Base-by-base conservation (phyloP, 2,888 invertebrate species). In the Sericinus montela region DNA sequence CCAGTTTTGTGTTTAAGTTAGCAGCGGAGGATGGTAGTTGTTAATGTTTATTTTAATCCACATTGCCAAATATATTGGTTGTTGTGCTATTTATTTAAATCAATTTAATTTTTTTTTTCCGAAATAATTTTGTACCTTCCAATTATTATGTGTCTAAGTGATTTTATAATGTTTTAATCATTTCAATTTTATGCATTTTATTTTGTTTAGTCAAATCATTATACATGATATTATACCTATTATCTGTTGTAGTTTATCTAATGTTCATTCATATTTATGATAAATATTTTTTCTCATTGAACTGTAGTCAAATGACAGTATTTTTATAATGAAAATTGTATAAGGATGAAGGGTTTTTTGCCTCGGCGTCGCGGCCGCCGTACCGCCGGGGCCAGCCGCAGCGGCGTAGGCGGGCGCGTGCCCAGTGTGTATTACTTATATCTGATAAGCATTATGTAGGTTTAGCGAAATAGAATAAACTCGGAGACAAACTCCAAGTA, bases 281-380 rank as follows among this genome's bases (percentile, higher is more conserved):
- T 80, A 76, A 76, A 73, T 81, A 75, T 83, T 80, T 80, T 86
- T 81, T 86, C 80, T 86, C 81, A 83, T 75, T 76, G 81, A 89
- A 86, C 84, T 85, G 86, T 89, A 90, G 89, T 89, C 89, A 89
- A 89, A 90, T 89, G 86, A 85, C 89, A 90, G 89, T 90, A 90
- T 90, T 90, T 90, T 89, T 89, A 67, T 89, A 89, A 83, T 70
- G 80, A 78, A 81, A 86, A 86, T 86, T 86, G 89, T 88, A 79
- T 84, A 81, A 74, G 83, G 70, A 75, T 64, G 78, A 83, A 84
- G 81, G 85, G 85, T 81, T 77, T 79, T 67, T 77, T 72, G 76
- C 72, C 72, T 65, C 63, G 75, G 69, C 69, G 69, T 50, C 54
- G 60, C 54, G 61, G 54, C 56, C 59, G 53, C 46, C 54, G 39